Conservation (phyloP, 1,140 invertebrate genomes). For the Drosophila rhopaloa region DNA sequence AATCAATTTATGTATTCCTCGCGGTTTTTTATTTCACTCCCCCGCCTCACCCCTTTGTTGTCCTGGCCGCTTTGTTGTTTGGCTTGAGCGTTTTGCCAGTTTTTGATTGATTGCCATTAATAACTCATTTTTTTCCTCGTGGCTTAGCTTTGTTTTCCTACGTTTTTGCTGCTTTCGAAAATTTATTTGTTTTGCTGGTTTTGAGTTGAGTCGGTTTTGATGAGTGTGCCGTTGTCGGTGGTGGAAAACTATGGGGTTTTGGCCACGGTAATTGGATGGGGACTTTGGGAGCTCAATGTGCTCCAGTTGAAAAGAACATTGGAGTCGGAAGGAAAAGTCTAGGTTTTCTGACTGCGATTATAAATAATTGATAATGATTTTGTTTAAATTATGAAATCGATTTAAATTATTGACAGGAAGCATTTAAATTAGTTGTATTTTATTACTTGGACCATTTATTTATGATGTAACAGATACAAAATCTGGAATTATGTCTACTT, state of each 20-base stretch:
- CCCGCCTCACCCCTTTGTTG: conserved; percentile 22
- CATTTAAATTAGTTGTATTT: no score
- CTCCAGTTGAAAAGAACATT: conserved; percentile 13
- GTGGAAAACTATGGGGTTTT: conserved; percentile 36
- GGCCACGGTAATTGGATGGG: conserved; percentile 42
- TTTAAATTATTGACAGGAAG: no score
- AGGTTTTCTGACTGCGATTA: not conserved
- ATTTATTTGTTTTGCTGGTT: conserved; percentile 71
- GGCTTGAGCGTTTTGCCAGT: conserved; percentile 58
- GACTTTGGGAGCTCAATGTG: conserved; percentile 27
- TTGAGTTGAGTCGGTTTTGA: conserved; percentile 46
- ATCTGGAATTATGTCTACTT: no score
- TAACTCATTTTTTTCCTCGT: conserved; percentile 70
- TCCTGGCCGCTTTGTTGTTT: conserved; percentile 31
- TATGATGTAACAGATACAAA: no score
- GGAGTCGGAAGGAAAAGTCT: not conserved
- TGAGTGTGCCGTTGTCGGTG: conserved; percentile 25
- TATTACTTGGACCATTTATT: no score
- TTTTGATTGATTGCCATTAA: conserved; percentile 82
- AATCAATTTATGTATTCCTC: conserved; percentile 80
- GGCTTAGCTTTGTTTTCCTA: conserved; percentile 38
- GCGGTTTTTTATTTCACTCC: conserved; percentile 48
- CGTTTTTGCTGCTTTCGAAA: conserved; percentile 35
- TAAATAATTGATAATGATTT: not conserved
- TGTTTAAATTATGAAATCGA: not conserved